phyloP scores from a whole-genome alignment of 2,888 invertebrate species.

The Nemoura dubitans region DNA sequence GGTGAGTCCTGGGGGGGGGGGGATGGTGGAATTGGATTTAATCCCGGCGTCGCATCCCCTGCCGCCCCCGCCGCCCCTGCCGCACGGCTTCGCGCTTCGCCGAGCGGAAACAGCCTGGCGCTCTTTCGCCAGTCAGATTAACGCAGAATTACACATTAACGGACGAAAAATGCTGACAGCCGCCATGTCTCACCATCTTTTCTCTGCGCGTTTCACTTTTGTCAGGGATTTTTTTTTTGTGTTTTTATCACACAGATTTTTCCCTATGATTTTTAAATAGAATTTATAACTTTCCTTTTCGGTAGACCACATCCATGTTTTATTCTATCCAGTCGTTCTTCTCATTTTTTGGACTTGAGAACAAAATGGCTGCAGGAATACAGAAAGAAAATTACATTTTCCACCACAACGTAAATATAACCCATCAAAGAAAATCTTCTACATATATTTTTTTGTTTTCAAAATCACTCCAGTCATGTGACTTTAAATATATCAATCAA shows the following conservation, averaged over 20 bases:
- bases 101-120: slow-evolving; percentile 49
- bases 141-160: slow-evolving; percentile 51
- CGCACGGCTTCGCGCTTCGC: slow-evolving; percentile 49
- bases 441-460: too few relatives aligned
- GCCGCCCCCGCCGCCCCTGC: slow-evolving; percentile 26
- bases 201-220: slow-evolving; percentile 34
- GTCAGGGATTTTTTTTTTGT: slow-evolving; percentile 27
- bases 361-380: too few relatives aligned
- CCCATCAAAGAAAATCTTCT: too few relatives aligned
- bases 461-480: too few relatives aligned
- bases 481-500: too few relatives aligned
- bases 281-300: slow-evolving; percentile 13
- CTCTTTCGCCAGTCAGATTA: slow-evolving; percentile 49
- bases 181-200: slow-evolving; percentile 42
- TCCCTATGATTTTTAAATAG: not conserved
- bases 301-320: not conserved
- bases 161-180: slow-evolving; percentile 50
- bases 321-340: too few relatives aligned
- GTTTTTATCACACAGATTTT: not conserved
- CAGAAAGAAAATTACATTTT: too few relatives aligned
- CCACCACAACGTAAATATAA: too few relatives aligned
- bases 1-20: not conserved
- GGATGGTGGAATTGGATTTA: slow-evolving; percentile 51
- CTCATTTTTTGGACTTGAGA: too few relatives aligned
- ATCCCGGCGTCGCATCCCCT: slow-evolving; percentile 47